These are phyloP conservation scores for Euglossa dilemma DNA, from an alignment of 1,140 invertebrate species.

Conservation along the genomic window DNA sequence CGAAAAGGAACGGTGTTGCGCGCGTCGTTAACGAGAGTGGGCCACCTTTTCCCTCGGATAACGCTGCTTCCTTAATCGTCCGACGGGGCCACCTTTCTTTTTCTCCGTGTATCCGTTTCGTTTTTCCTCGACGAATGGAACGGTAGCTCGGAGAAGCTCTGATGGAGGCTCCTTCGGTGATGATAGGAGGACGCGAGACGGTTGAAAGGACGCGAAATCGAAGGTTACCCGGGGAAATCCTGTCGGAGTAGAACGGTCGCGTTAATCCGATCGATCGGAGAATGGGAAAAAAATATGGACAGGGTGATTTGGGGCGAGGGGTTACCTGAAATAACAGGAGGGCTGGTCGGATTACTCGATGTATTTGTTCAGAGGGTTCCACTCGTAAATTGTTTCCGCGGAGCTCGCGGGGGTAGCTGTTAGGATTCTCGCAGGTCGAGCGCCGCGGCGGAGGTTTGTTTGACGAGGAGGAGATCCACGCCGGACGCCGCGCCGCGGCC, in stretches of 20 bases:
- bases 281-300: conserved; percentile 40
- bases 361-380: conserved; percentile 63
- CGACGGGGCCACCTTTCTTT: neutral
- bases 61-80: conserved; percentile 2
- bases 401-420: conserved; percentile 7
- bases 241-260: conserved; percentile 44
- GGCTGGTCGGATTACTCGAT: conserved; percentile 55
- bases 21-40: conserved; percentile 39
- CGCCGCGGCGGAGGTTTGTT: conserved; percentile 29
- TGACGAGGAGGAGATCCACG: conserved; percentile 11
- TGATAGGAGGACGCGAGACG: too few species aligned
- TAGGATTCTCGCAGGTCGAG: conserved; percentile 13
- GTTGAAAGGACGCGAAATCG: too few species aligned
- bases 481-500: neutral
- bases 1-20: conserved; percentile 48
- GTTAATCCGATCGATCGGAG: conserved; percentile 57
- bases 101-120: too few species aligned
- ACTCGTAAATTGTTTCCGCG: conserved; percentile 58
- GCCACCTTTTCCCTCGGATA: conserved; percentile 12
- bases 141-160: neutral
- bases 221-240: neutral
- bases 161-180: too few species aligned
- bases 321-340: conserved; percentile 67
- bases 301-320: conserved; percentile 47
- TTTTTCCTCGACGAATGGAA: neutral